A percentile compares a stretch with the other conserved stretches of the same genome.
phyloP scores from a whole-genome alignment of 1,140 invertebrate genomes.

The Bombus soroeensis region DNA sequence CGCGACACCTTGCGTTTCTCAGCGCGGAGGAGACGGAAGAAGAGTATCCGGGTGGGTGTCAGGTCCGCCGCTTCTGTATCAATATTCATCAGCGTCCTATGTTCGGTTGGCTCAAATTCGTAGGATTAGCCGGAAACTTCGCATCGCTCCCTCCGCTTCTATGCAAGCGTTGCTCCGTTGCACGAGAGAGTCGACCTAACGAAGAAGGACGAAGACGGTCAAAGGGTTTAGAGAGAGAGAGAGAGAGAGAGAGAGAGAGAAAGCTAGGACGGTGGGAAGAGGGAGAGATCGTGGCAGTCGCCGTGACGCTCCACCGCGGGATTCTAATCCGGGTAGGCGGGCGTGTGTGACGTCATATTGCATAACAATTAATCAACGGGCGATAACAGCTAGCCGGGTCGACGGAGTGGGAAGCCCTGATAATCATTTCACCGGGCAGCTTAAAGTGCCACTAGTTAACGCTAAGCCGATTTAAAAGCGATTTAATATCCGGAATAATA shows the following conservation, averaged over 20 bases:
- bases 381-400: conserved; percentile 81
- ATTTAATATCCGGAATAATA: conserved; percentile 83
- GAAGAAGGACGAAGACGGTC: conserved; percentile 41
- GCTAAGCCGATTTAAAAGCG: conserved; percentile 84
- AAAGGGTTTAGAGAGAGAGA: conserved; percentile 15
- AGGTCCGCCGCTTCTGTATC: conserved; percentile 73
- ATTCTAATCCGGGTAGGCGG: conserved; percentile 78
- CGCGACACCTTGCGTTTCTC: conserved; percentile 74
- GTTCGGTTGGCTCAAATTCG: conserved; percentile 81
- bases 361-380: conserved; percentile 84
- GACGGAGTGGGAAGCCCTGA: conserved; percentile 81
- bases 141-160: conserved; percentile 71
- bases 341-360: conserved; percentile 82
- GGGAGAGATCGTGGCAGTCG: conserved; percentile 62
- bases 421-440: conserved; percentile 83
- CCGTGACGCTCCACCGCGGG: conserved; percentile 69
- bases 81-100: conserved; percentile 84
- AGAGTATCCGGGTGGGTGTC: conserved; percentile 23
- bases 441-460: conserved; percentile 84
- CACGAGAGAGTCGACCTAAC: conserved; percentile 13
- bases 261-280: conserved; percentile 4
- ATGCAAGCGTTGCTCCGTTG: conserved; percentile 34
- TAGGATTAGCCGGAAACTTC: conserved; percentile 81
- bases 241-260: conserved; percentile 17
- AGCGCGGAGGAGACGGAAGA: conserved; percentile 52